Conservation (phyloP, 2,113 vertebrate genomes). For the Phodopus roborovskii region DNA sequence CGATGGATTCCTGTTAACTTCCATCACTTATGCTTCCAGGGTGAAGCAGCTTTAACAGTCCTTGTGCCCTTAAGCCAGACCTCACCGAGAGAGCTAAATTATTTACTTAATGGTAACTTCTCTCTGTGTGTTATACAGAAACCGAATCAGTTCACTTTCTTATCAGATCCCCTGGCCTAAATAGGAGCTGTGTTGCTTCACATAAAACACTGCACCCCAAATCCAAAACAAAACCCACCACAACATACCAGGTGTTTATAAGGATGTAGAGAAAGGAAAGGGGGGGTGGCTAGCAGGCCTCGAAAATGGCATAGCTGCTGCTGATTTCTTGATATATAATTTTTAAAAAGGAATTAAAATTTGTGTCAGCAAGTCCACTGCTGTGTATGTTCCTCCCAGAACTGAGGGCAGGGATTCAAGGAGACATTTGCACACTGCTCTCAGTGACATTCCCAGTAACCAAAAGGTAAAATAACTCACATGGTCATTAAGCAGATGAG, state of each 20-base stretch:
- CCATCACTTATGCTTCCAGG: background rate
- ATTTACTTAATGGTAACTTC: background rate
- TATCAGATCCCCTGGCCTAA: background rate
- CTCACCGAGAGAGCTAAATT: background rate
- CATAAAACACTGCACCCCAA: background rate
- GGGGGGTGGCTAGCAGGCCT: background rate
- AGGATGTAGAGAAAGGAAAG: background rate
- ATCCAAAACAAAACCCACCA: background rate
- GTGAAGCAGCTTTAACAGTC: background rate
- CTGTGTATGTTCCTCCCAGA: background rate
- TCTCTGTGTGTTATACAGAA: background rate
- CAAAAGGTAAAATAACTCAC: background rate
- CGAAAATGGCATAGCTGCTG: background rate
- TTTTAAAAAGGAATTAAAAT: background rate
- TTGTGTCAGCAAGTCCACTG: background rate
- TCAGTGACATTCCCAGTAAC: background rate
- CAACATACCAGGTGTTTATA: background rate
- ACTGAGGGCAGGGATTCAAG: background rate
- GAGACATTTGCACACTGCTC: background rate
- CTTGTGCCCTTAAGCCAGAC: background rate
- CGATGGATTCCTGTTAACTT: background rate
- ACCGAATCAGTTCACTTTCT: conserved; percentile 14
- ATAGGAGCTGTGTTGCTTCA: background rate
- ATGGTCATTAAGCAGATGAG: background rate
- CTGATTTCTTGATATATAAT: background rate